Conservation (phyloP, 92 coral and sea anemone genomes). For the Diadumene lineata region DNA sequence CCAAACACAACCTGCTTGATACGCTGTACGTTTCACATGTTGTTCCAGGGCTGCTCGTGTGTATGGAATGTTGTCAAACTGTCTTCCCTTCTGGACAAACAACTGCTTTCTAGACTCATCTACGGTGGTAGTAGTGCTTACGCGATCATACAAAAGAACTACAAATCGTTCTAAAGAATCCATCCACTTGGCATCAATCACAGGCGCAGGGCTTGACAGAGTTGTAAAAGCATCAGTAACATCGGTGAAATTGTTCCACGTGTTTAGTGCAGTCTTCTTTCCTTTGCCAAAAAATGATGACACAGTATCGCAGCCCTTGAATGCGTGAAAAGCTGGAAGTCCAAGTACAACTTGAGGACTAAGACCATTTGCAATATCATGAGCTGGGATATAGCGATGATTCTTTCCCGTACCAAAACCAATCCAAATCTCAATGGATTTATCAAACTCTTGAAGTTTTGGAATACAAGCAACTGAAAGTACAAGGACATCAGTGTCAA, state of each 20-base stretch:
- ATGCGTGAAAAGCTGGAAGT: conserved; percentile 43
- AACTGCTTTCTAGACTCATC: conserved; percentile 38
- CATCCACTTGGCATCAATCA: conserved; percentile 25
- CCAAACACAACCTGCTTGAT: conserved; percentile 45
- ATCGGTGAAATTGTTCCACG: conserved; percentile 32
- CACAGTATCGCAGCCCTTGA: conserved; percentile 42
- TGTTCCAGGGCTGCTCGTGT: conserved; percentile 46
- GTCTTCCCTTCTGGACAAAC: conserved; percentile 33
- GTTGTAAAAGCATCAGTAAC: conserved; percentile 20
- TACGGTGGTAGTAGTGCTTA: conserved; percentile 10
- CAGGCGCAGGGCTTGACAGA: conserved; percentile 23
- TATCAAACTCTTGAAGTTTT: conserved; percentile 15
- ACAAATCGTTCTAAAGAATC: conserved; percentile 26
- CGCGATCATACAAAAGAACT: conserved; percentile 35
- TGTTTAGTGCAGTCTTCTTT: conserved; percentile 34
- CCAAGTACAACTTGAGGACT: conserved; percentile 21
- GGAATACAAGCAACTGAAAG: conserved; percentile 7
- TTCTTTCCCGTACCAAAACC: conserved; percentile 41
- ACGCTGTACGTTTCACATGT: conserved; percentile 38
- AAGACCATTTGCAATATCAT: neutral
- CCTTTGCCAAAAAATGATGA: conserved; percentile 32
- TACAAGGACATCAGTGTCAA: conserved; percentile 45
- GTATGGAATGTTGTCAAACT: conserved; percentile 38
- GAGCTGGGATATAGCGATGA: conserved; percentile 38
- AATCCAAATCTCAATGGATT: conserved; percentile 24